Conservation (phyloP, 1,140 invertebrate genomes). For the Cherax quadricarinatus region DNA sequence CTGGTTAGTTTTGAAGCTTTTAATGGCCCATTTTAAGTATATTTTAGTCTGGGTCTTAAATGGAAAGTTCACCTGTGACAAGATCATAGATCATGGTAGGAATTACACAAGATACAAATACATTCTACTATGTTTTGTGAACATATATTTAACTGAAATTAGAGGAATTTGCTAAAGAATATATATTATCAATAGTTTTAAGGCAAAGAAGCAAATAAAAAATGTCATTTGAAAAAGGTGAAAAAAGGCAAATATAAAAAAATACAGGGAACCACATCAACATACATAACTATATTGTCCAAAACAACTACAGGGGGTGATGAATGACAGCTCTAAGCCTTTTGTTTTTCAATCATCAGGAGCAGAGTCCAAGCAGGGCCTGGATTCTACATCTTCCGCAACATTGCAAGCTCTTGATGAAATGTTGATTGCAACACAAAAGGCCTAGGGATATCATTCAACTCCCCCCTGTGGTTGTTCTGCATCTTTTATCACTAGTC, state of each 20-base stretch:
- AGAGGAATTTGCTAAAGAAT: not conserved
- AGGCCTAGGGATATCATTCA: too few species aligned
- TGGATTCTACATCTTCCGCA: too few species aligned
- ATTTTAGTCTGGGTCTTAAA: not conserved
- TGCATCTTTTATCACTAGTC: too few species aligned
- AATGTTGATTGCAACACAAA: too few species aligned
- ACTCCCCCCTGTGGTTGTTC: too few species aligned
- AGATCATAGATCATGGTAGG: not conserved
- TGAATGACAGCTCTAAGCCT: too few species aligned
- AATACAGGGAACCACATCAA: not conserved
- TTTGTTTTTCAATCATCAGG: too few species aligned
- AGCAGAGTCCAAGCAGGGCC: too few species aligned
- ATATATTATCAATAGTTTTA: not conserved
- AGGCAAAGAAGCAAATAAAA: not conserved
- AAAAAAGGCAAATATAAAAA: not conserved
- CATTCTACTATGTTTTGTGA: not conserved
- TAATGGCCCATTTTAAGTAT: conserved; percentile 21
- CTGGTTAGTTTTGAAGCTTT: conserved; percentile 44
- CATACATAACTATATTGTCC: not conserved
- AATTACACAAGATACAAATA: not conserved
- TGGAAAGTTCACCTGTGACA: conserved; percentile 27
- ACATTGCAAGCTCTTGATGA: too few species aligned
- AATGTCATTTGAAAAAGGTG: too few species aligned
- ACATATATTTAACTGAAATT: not conserved
- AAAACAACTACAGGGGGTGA: not conserved